These are phyloP conservation scores for Chaetodon trifascialis DNA, from an alignment of 2,113 vertebrate species.

Conservation along the genomic window DNA sequence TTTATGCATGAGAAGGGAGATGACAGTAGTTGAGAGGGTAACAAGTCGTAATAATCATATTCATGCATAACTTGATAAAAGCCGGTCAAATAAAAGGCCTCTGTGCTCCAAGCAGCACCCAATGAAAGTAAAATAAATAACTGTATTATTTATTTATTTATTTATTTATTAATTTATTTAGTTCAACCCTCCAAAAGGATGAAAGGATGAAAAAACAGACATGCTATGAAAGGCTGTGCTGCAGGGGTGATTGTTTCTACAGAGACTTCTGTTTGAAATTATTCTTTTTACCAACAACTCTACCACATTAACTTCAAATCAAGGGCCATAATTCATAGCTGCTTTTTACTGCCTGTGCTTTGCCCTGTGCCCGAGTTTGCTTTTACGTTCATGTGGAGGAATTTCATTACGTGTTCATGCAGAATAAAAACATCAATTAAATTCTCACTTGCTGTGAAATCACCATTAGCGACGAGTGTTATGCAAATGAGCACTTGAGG, in stretches of 20 bases:
- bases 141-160: no score
- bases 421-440: constrained; percentile 1
- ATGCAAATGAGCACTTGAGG: background rate
- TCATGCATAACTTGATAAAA: background rate
- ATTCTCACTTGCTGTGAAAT: background rate
- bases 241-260: background rate
- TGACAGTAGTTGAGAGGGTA: background rate
- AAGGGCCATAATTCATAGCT: background rate
- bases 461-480: background rate
- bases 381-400: background rate
- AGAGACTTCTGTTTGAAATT: background rate
- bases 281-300: background rate
- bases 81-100: background rate
- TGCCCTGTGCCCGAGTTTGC: background rate
- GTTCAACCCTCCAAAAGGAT: background rate
- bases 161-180: no score
- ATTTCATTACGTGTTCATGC: background rate
- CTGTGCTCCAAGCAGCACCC: background rate
- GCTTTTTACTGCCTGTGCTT: background rate
- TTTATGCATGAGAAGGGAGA: background rate
- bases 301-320: constrained; percentile 6
- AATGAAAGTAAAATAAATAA: background rate
- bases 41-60: background rate
- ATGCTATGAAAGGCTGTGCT: background rate
- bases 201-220: background rate